Conservation (phyloP, 2,113 vertebrate species). For the Drymodes brunneopygia region DNA sequence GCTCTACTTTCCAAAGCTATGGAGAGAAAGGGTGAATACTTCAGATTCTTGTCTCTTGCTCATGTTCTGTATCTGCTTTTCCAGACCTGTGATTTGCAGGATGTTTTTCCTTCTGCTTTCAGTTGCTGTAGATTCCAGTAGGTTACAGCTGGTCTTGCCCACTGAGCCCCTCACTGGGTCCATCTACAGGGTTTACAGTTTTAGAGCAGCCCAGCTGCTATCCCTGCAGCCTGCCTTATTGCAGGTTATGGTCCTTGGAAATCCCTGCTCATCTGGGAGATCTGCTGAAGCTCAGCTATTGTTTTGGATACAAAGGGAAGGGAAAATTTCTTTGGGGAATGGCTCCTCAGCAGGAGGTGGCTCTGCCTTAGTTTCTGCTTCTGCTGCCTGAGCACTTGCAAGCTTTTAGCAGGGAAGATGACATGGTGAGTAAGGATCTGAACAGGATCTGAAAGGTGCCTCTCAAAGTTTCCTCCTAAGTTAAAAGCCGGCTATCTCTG, state of each 20-base stretch:
- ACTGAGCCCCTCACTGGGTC: not conserved
- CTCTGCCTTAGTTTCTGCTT: not conserved
- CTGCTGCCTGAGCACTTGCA: no score
- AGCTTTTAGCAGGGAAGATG: not conserved
- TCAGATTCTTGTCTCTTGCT: not conserved
- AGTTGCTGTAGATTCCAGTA: not conserved
- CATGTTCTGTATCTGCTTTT: not conserved
- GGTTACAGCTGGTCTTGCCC: not conserved
- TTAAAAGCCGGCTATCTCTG: not conserved
- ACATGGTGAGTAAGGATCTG: not conserved
- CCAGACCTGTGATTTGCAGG: not conserved
- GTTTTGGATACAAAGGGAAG: not conserved
- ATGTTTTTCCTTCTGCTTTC: not conserved
- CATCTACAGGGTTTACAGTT: not conserved
- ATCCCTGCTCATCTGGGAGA: not conserved
- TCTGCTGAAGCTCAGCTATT: not conserved
- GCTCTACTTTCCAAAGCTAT: not conserved
- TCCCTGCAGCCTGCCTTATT: not conserved
- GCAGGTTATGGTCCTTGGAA: not conserved
- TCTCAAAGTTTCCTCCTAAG: not conserved
- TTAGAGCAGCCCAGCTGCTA: not conserved
- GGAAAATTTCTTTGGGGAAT: not conserved
- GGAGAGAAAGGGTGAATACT: not conserved
- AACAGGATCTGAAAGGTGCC: not conserved
- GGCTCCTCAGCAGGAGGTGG: not conserved